Conservation (phyloP, 1,140 invertebrate species). For the Leptonema lineaticorne region DNA sequence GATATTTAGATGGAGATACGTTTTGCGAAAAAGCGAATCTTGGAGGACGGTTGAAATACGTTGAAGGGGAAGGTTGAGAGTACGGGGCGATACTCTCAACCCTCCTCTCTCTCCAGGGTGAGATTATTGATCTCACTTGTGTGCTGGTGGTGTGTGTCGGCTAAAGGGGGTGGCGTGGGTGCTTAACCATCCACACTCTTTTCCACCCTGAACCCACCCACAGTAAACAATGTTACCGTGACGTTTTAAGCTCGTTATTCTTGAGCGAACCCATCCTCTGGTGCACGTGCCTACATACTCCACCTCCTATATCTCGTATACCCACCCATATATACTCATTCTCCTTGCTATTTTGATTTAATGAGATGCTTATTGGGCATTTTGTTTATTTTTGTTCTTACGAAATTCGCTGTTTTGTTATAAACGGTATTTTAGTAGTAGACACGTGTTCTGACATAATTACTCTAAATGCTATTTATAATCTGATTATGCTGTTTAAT, state of each 20-base stretch:
- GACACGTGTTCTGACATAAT: too few relatives aligned
- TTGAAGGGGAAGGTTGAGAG: not conserved
- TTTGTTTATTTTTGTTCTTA: not conserved
- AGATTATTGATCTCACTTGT: constrained; percentile 43
- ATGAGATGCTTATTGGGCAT: constrained; percentile 12
- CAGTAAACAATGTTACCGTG: constrained; percentile 41
- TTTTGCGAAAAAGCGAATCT: constrained; percentile 43
- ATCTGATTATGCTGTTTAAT: too few relatives aligned
- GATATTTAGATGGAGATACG: constrained; percentile 42
- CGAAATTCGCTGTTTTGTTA: not conserved
- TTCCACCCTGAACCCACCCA: constrained; percentile 12
- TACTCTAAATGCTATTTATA: too few relatives aligned
- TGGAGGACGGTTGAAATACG: constrained; percentile 26
- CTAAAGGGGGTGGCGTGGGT: constrained; percentile 2
- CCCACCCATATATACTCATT: too few relatives aligned
- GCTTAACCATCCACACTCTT: not conserved
- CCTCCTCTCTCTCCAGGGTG: constrained; percentile 38
- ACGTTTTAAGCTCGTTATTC: constrained; percentile 42
- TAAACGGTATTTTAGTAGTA: too few relatives aligned
- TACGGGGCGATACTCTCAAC: constrained; percentile 1
- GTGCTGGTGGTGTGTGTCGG: constrained; percentile 28
- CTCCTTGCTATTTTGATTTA: constrained; percentile 40
- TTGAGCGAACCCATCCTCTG: constrained; percentile 33
- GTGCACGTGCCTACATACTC: not conserved
- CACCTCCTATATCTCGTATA: too few relatives aligned